These are phyloP conservation scores for Falco rusticolus DNA, from an alignment of 2,797 vertebrate genomes.

Conservation along the genomic window DNA sequence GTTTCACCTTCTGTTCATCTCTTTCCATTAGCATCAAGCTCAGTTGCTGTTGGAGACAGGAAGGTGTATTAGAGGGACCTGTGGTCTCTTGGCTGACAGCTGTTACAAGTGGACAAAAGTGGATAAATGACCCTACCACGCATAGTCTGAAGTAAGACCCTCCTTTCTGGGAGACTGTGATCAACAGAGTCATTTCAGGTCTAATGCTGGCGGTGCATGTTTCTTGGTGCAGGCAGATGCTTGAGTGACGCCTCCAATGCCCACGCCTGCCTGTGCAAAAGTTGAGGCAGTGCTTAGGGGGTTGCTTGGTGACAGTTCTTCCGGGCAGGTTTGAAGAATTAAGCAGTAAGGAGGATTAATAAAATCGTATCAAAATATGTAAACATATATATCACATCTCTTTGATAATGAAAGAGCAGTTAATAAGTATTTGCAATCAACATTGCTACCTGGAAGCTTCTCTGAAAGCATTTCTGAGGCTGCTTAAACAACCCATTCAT, in stretches of 20 bases:
- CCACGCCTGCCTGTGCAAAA: not conserved
- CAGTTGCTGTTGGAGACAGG: not conserved
- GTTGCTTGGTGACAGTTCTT: constrained; percentile 24
- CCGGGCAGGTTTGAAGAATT: not conserved
- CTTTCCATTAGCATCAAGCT: not conserved
- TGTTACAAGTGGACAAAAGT: not conserved
- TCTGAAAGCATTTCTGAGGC: constrained; percentile 21
- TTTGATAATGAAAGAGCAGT: constrained; percentile 23
- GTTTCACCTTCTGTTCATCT: not conserved
- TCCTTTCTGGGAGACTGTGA: not conserved
- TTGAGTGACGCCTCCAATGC: not conserved
- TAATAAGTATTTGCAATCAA: constrained; percentile 58
- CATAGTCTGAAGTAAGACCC: not conserved
- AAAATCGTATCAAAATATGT: constrained; percentile 26
- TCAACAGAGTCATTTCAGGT: not conserved
- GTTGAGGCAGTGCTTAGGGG: not conserved
- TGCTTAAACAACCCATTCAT: constrained; percentile 36
- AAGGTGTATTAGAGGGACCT: not conserved
- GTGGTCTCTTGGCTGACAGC: not conserved
- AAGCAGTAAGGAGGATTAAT: constrained; percentile 19
- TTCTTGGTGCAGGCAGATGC: not conserved
- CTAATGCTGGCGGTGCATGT: accelerated
- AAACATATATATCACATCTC: constrained; percentile 32
- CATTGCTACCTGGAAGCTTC: constrained; percentile 27
- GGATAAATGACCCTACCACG: not conserved